These are phyloP conservation scores for Eurystomus glaucurus DNA, from an alignment of 2,797 vertebrate species.

Conservation along the genomic window DNA sequence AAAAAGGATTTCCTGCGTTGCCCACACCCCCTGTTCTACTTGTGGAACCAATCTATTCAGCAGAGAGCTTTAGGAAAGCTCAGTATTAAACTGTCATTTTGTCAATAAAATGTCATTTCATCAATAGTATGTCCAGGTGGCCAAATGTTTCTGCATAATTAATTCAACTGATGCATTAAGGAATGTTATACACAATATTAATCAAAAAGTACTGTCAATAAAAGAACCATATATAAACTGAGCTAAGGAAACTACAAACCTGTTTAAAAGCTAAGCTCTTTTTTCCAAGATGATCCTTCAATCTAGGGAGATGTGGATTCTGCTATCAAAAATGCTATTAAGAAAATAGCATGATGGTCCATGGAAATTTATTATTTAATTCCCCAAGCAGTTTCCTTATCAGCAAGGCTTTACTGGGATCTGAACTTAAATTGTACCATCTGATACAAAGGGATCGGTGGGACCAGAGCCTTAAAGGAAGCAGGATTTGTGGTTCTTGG, in stretches of 20 bases:
- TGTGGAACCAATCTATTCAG: constrained; percentile 24
- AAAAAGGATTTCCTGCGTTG: neutral
- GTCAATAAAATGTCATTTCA: constrained; percentile 84
- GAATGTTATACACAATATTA: constrained; percentile 83
- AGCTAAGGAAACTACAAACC: constrained; percentile 27
- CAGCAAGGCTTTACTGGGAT: neutral
- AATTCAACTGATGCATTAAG: constrained; percentile 85
- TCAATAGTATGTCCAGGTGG: constrained; percentile 69
- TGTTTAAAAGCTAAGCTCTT: constrained; percentile 6
- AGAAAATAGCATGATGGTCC: constrained; percentile 4
- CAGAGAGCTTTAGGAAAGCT: constrained; percentile 66
- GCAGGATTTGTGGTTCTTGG: neutral
- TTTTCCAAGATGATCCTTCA: constrained; percentile 6
- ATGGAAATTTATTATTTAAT: neutral
- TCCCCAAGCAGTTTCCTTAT: neutral
- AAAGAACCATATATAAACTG: constrained; percentile 68
- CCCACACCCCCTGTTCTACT: neutral
- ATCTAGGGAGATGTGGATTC: neutral
- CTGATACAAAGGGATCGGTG: neutral
- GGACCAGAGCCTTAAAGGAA: neutral
- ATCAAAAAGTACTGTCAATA: constrained; percentile 83
- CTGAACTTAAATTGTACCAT: neutral
- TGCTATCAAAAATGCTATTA: constrained; percentile 34
- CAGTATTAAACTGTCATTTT: constrained; percentile 83
- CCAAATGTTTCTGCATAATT: constrained; percentile 84